phyloP scores from a whole-genome alignment of 2,888 invertebrate species.

The Raillietiella orientalis region DNA sequence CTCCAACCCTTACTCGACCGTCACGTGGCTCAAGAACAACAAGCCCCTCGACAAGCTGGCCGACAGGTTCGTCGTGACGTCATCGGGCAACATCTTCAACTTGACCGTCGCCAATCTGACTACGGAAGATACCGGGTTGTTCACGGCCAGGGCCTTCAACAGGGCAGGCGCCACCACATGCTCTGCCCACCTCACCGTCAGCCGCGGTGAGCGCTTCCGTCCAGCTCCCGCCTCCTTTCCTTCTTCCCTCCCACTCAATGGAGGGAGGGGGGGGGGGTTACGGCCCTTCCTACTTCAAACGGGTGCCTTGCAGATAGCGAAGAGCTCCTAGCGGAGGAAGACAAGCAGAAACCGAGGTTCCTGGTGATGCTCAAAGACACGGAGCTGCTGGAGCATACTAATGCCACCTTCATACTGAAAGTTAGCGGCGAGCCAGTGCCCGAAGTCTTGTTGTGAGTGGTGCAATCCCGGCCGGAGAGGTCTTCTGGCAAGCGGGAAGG shows the following conservation, averaged over 20 bases:
- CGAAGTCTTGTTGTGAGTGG: slow-evolving; percentile 58
- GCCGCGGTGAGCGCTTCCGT: slow-evolving; percentile 6
- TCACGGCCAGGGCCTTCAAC: slow-evolving; percentile 60
- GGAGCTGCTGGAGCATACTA: slow-evolving; percentile 52
- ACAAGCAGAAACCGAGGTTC: slow-evolving; percentile 41
- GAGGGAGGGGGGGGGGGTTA: too few relatives aligned
- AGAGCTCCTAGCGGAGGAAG: too few relatives aligned
- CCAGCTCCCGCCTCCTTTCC: too few relatives aligned
- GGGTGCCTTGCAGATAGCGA: too few relatives aligned
- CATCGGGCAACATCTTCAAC: slow-evolving; percentile 19
- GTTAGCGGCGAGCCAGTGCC: slow-evolving; percentile 65
- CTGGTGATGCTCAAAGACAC: slow-evolving; percentile 54
- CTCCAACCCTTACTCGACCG: slow-evolving; percentile 12
- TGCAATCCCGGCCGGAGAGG: too few relatives aligned
- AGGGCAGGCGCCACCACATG: slow-evolving; percentile 38
- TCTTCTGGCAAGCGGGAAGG: too few relatives aligned
- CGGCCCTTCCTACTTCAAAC: too few relatives aligned
- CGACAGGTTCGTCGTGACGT: slow-evolving; percentile 30
- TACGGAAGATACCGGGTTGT: slow-evolving; percentile 50
- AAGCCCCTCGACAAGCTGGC: slow-evolving; percentile 39
- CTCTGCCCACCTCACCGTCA: slow-evolving; percentile 55
- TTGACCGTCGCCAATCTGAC: slow-evolving; percentile 41
- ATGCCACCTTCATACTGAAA: slow-evolving; percentile 56
- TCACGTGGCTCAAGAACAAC: slow-evolving; percentile 66
- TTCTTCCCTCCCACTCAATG: too few relatives aligned